These are phyloP conservation scores for Zapornia atra DNA, from an alignment of 2,113 vertebrate species.

Conservation along the genomic window DNA sequence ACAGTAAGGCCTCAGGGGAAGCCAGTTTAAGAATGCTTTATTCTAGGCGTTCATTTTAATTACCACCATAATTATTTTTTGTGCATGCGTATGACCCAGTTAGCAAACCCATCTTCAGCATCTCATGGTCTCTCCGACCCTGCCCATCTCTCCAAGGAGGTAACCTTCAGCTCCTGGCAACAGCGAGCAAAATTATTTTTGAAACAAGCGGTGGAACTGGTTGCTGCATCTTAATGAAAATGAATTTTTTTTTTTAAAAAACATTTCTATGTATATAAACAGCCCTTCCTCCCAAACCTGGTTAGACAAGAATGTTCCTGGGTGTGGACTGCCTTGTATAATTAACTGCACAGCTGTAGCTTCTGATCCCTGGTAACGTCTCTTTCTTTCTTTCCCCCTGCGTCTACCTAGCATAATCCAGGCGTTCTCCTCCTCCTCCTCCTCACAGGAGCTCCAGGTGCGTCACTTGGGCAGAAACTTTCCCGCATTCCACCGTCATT, in stretches of 20 bases:
- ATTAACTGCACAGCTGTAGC: constrained; percentile 69
- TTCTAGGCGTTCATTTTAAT: constrained; percentile 55
- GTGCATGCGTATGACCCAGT: constrained; percentile 49
- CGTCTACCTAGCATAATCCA: constrained; percentile 35
- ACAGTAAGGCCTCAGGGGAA: background rate
- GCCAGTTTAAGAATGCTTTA: constrained; percentile 33
- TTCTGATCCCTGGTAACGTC: constrained; percentile 41
- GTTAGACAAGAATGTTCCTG: constrained; percentile 75
- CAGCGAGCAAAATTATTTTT: constrained; percentile 32
- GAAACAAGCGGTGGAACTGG: constrained; percentile 61
- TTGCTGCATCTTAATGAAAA: constrained; percentile 72
- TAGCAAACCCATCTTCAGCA: constrained; percentile 36
- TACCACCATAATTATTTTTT: constrained; percentile 31
- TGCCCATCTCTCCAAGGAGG: constrained; percentile 31
- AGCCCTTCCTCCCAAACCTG: constrained; percentile 72
- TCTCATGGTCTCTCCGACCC: background rate
- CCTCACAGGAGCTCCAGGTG: constrained; percentile 56
- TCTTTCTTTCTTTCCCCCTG: constrained; percentile 27
- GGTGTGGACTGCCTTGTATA: constrained; percentile 75
- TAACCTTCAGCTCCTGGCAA: background rate
- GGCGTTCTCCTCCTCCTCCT: constrained; percentile 40
- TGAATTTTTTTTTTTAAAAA: background rate
- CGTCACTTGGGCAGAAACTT: constrained; percentile 24
- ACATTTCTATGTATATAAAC: constrained; percentile 60
- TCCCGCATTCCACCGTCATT: background rate